Conservation (phyloP, 2,797 vertebrate genomes). For the Mastacembelus armatus region DNA sequence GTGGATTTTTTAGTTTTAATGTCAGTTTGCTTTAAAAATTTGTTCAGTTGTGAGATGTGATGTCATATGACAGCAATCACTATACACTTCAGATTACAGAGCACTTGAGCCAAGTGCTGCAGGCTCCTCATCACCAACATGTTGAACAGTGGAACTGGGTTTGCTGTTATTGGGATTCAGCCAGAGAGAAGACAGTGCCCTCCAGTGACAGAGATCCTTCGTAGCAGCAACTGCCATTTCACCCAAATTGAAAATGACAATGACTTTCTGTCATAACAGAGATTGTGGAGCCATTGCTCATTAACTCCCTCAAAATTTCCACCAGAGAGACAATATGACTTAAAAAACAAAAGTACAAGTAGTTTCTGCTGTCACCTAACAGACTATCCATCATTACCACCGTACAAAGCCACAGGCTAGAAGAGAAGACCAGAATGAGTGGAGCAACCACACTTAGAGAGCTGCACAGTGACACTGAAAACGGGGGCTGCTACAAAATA, state of each 20-base stretch:
- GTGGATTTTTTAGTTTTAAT: conserved; percentile 23
- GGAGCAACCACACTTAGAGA: conserved; percentile 44
- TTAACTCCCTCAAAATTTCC: conserved; percentile 56
- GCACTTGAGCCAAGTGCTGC: conserved; percentile 61
- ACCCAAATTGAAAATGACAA: conserved; percentile 62
- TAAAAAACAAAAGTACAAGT: conserved; percentile 36
- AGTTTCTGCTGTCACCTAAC: conserved; percentile 35
- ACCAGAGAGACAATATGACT: conserved; percentile 35
- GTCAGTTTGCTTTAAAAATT: conserved; percentile 30
- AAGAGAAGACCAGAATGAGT: conserved; percentile 38
- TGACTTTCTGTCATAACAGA: conserved; percentile 47
- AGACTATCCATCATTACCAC: conserved; percentile 30
- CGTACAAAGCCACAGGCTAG: conserved; percentile 39
- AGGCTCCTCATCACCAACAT: conserved; percentile 66
- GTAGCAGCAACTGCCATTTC: conserved; percentile 51
- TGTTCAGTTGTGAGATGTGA: conserved; percentile 51
- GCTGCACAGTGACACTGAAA: conserved; percentile 50
- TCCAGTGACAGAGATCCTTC: conserved; percentile 65
- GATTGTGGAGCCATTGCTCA: conserved; percentile 48
- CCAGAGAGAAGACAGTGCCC: conserved; percentile 77
- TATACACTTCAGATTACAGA: conserved; percentile 63
- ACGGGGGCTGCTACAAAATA: conserved; percentile 45
- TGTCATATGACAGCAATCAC: conserved; percentile 64
- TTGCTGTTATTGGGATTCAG: conserved; percentile 72
- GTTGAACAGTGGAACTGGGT: conserved; percentile 58